Base-by-base conservation (phyloP, 2,888 invertebrate species). In the Lasioglossum vierecki region DNA sequence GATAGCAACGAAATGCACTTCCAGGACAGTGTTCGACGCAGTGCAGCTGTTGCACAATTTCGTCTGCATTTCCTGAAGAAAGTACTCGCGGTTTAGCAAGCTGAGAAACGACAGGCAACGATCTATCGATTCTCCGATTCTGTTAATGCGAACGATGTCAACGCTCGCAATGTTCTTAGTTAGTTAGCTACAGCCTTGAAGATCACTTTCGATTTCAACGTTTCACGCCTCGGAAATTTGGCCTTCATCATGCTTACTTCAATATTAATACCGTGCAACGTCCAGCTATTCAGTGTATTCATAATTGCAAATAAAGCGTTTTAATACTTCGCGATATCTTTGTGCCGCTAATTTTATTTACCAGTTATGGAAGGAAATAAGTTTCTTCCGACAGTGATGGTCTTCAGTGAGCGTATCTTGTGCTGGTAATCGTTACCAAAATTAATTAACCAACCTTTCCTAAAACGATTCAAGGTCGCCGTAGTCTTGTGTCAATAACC, bases 21-120 rank as follows among this genome's bases (percentile, higher is more conserved):
- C 30, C 22, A 35, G 35, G 22, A 66, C 4, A 4, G 68, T 9
- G 39, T 39, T 11, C 4, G 39, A 22, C 39, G 68, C 22, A 9
- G 9, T 68, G 68, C 68, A 4, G 2, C 63, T 46, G 46, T 84
- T 80, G 76, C 75, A 78, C 81, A 85, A 85, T 80, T 79, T 81
- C 60, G 68, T 76, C 75, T 70, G 78, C 11, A 72, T 57, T 81
- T 81, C 78, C 85, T 44, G 49, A 85, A 81, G 81, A 85, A 85
- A 80, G 73, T 84, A 30, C 30, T n/a, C 53, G 82, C n/a, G n/a
- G 71, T 60, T 26, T 41, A 26, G 41, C 70, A n/a, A n/a, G 63
- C 70, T 13, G 26, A 57, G 35, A 13, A 15, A 72, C 30, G 39
- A 46, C 57, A 30, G 68, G 44, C 66, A 74, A 57, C 57, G 75